A percentile compares a stretch with the other conserved stretches of the same genome.
These are phyloP conservation scores for Odontocerum albicorne DNA, from an alignment of 2,888 invertebrate genomes.

Conservation along the genomic window DNA sequence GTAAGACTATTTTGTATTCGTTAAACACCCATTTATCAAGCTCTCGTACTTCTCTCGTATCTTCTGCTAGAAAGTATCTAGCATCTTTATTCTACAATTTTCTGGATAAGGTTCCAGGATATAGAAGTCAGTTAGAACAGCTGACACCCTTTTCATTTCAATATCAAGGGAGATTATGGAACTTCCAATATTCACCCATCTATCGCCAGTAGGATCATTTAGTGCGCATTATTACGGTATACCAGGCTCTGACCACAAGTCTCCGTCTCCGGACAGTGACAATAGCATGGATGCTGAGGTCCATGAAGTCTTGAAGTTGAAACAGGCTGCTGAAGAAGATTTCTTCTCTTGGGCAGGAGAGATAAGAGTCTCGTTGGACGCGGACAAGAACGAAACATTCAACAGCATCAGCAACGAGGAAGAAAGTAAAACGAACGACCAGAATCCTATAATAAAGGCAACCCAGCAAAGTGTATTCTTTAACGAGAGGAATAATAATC, in stretches of 20 bases:
- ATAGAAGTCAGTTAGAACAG: too few relatives aligned
- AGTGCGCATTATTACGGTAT: slow-evolving; percentile 20
- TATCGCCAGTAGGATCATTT: slow-evolving; percentile 27
- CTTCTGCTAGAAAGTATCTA: too few relatives aligned
- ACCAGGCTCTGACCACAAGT: background rate
- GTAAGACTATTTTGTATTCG: too few relatives aligned
- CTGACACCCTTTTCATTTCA: too few relatives aligned
- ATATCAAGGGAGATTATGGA: slow-evolving; percentile 34
- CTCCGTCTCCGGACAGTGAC: slow-evolving; percentile 19
- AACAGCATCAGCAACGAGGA: slow-evolving; percentile 1
- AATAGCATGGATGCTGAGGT: slow-evolving; percentile 34
- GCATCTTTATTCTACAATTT: too few relatives aligned
- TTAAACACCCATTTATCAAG: too few relatives aligned
- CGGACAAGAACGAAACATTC: slow-evolving; percentile 7
- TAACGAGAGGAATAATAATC: too few relatives aligned
- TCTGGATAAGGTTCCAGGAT: too few relatives aligned
- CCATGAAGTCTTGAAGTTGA: slow-evolving; percentile 27
- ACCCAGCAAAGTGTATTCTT: too few relatives aligned
- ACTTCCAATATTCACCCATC: slow-evolving; percentile 30
- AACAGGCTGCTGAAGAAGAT: slow-evolving; percentile 28
- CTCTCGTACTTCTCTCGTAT: too few relatives aligned
- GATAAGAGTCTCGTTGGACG: slow-evolving; percentile 22
- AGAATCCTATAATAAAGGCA: background rate
- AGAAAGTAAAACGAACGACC: background rate
- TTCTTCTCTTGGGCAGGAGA: slow-evolving; percentile 33